Evolutionary conservation across 2,797 vertebrate species (phyloP).

Genomic region (Pempheris klunzingeri): DNA sequence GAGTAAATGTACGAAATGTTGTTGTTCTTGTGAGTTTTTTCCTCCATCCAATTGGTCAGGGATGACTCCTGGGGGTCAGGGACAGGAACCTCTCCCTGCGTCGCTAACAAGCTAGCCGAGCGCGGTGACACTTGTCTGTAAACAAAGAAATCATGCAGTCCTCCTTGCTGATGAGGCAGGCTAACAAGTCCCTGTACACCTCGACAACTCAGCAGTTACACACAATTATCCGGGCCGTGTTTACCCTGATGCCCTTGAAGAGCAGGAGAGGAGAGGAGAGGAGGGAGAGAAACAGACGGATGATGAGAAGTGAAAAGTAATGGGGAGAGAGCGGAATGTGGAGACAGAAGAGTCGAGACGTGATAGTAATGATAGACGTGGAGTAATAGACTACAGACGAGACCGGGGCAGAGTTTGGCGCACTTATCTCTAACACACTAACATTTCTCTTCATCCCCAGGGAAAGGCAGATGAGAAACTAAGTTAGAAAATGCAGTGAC

Average conservation of each 20-base stretch:
- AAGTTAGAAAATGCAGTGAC: background rate
- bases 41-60: background rate
- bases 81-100: background rate
- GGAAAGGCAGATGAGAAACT: background rate
- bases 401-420: background rate
- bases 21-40: background rate
- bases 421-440: background rate
- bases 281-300: background rate
- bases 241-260: constrained; percentile 2
- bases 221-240: constrained; percentile 11
- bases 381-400: background rate
- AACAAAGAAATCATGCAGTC: constrained; percentile 31
- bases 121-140: background rate
- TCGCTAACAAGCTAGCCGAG: constrained; percentile 21
- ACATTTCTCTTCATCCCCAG: background rate
- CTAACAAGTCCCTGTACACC: constrained; percentile 44
- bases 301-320: background rate
- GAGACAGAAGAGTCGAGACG: background rate
- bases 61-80: constrained; percentile 6
- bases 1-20: background rate
- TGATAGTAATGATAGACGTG: no score
- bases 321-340: background rate
- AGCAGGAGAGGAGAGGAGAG: background rate
- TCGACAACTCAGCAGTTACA: constrained; percentile 16
- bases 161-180: constrained; percentile 19